These are phyloP conservation scores for Plotosus lineatus DNA, from an alignment of 2,113 vertebrate species.

Conservation along the genomic window DNA sequence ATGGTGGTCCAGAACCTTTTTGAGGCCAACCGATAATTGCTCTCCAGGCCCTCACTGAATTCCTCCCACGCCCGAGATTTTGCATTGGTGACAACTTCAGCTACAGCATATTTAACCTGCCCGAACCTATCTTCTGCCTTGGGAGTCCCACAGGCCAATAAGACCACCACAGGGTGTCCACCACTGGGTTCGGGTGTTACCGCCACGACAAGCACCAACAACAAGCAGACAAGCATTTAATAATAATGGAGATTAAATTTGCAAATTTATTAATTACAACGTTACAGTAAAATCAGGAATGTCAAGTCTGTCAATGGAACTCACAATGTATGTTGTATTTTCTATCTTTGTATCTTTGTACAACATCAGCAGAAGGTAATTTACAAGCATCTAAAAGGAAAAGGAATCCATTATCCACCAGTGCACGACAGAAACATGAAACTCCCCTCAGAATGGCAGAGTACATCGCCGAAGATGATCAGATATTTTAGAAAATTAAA, in stretches of 20 bases:
- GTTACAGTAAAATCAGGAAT: neutral
- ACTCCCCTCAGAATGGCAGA: neutral
- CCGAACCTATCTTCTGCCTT: too few relatives aligned
- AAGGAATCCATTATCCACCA: neutral
- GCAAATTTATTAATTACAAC: neutral
- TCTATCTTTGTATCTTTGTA: neutral
- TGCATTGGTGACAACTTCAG: too few relatives aligned
- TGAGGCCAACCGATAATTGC: too few relatives aligned
- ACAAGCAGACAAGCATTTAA: too few relatives aligned
- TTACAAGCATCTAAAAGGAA: neutral
- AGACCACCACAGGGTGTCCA: too few relatives aligned
- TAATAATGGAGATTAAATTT: neutral
- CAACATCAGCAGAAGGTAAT: neutral
- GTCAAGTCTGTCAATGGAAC: neutral
- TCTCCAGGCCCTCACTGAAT: too few relatives aligned
- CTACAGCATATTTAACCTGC: too few relatives aligned
- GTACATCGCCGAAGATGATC: neutral
- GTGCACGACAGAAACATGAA: neutral
- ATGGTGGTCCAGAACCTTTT: too few relatives aligned
- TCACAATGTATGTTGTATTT: neutral
- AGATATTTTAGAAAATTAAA: neutral
- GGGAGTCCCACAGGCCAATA: too few relatives aligned
- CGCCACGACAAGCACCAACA: too few relatives aligned
- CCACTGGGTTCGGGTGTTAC: too few relatives aligned
- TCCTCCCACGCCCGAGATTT: too few relatives aligned